Percentiles rank a stretch among this genome's conserved stretches.
These are phyloP conservation scores for Tapera naevia DNA, from an alignment of 2,797 vertebrate species.

Conservation along the genomic window DNA sequence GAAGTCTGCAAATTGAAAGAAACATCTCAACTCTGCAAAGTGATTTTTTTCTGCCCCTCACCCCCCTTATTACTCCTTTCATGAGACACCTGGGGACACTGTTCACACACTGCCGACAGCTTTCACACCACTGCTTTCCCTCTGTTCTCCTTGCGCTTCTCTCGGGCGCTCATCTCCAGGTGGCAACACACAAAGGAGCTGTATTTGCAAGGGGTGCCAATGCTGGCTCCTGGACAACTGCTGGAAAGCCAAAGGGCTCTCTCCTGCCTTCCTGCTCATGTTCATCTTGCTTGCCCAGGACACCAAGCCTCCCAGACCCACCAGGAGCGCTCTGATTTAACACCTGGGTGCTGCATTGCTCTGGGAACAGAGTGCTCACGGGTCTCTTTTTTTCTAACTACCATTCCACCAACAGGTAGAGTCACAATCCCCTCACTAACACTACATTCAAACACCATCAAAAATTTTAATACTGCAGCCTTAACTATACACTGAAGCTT, in stretches of 20 bases:
- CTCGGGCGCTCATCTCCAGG: background rate
- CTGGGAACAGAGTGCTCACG: background rate
- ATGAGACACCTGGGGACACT: slow-evolving; percentile 35
- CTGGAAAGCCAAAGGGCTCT: background rate
- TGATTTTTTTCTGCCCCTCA: background rate
- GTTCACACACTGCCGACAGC: slow-evolving; percentile 36
- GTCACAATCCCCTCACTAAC: background rate
- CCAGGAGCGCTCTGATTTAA: background rate
- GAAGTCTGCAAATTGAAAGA: slow-evolving; percentile 38
- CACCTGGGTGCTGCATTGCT: background rate
- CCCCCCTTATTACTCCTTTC: slow-evolving; percentile 10
- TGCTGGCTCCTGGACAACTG: background rate
- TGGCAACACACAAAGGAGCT: background rate
- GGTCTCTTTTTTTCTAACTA: background rate
- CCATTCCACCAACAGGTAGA: slow-evolving; percentile 27
- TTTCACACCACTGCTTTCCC: slow-evolving; percentile 35
- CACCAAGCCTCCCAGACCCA: background rate
- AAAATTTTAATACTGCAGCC: background rate
- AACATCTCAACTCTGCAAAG: slow-evolving; percentile 38
- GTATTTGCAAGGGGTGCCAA: slow-evolving; percentile 3
- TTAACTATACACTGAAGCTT: background rate
- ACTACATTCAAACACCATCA: background rate
- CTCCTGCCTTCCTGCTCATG: background rate
- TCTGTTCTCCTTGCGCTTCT: background rate
- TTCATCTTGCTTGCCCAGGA: background rate